phyloP scores from a whole-genome alignment of 2,797 vertebrate species.

The Orientallactaga sibirica region DNA sequence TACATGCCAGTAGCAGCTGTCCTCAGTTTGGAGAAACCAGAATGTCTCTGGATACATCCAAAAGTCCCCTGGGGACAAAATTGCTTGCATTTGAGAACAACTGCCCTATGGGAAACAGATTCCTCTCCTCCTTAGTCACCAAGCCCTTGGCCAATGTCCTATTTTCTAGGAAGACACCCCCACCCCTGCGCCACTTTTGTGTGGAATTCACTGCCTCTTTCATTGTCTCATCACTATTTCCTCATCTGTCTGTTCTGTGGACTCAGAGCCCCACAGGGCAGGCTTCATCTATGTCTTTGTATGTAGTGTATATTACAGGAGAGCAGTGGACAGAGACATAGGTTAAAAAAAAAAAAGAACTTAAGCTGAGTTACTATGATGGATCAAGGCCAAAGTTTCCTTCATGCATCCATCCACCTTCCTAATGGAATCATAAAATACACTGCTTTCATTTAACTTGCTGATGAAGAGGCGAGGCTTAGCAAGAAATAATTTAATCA shows the following conservation, averaged over 20 bases:
- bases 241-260: conserved; percentile 4
- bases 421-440: background rate
- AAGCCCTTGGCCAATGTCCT: background rate
- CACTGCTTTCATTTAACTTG: background rate
- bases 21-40: background rate
- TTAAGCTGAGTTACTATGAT: background rate
- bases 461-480: background rate
- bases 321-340: background rate
- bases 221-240: background rate
- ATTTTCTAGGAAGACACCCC: background rate
- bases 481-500: background rate
- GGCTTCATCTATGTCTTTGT: background rate
- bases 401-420: background rate
- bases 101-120: background rate
- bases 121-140: background rate
- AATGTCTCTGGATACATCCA: background rate
- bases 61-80: background rate
- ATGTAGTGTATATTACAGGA: background rate
- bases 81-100: background rate
- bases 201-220: background rate
- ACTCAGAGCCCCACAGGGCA: background rate
- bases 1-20: background rate
- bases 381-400: background rate
- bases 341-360: background rate
- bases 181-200: background rate